phyloP scores from a whole-genome alignment of 2,113 vertebrate genomes.

The Thamnophis sirtalis region DNA sequence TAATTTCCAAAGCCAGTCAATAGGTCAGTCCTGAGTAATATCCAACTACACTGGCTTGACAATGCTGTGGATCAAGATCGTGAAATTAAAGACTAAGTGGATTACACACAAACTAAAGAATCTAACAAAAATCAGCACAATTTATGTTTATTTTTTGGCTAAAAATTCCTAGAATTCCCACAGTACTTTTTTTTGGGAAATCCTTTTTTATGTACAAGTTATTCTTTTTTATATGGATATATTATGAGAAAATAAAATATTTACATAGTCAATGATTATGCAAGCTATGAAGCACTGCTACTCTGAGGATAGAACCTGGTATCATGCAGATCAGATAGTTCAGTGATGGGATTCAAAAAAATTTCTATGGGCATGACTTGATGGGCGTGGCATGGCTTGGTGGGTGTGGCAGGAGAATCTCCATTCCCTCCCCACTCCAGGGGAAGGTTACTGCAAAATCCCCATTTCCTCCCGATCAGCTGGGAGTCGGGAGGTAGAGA shows the following conservation, averaged over 20 bases:
- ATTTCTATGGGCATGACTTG: too few species aligned
- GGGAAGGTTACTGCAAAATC: too few species aligned
- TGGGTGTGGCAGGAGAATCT: too few species aligned
- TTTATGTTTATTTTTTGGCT: conserved; percentile 52
- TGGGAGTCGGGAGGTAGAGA: too few species aligned
- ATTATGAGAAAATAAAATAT: conserved; percentile 8
- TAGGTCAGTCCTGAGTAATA: background rate
- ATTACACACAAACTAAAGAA: conserved; percentile 6
- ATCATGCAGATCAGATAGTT: background rate
- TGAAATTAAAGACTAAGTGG: background rate
- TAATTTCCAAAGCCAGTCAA: background rate
- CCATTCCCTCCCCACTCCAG: too few species aligned
- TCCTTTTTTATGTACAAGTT: conserved; percentile 44
- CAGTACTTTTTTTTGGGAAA: conserved; percentile 44
- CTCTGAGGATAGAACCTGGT: background rate
- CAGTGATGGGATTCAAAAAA: too few species aligned
- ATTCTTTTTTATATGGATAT: conserved; percentile 14
- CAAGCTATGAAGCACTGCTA: background rate
- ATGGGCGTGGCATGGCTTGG: too few species aligned
- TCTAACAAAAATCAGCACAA: conserved; percentile 9
- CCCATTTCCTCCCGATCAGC: too few species aligned
- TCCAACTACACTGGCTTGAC: conserved; percentile 4
- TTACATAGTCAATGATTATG: background rate
- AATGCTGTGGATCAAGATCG: background rate
- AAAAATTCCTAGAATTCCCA: conserved; percentile 51